Percentiles rank a stretch among this genome's conserved stretches.
Conservation (phyloP, 2,113 vertebrate genomes). For the Crotalus horridus region DNA sequence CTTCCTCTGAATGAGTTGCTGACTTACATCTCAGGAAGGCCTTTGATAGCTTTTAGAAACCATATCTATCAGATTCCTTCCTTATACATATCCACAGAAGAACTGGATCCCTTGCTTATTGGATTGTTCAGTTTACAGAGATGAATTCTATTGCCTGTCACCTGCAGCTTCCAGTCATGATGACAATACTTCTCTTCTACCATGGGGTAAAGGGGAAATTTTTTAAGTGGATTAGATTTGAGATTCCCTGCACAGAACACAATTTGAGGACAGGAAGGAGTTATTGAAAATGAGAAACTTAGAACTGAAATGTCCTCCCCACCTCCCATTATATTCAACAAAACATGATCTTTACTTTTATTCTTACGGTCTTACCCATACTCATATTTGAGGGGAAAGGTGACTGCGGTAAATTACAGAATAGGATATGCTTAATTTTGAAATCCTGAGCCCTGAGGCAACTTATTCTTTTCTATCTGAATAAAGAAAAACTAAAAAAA, state of each 20-base stretch:
- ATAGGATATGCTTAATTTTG: not conserved
- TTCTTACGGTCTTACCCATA: not conserved
- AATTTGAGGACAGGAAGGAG: not conserved
- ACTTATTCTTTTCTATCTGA: not conserved
- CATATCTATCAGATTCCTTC: not conserved
- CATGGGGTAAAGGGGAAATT: not conserved
- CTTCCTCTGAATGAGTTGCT: not conserved
- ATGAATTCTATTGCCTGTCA: not conserved
- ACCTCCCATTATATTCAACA: not conserved
- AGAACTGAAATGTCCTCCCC: not conserved
- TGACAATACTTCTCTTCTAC: not conserved
- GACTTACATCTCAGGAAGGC: not conserved
- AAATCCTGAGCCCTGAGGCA: not conserved
- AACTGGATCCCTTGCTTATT: not conserved
- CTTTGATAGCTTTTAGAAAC: not conserved
- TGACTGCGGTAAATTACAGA: no score
- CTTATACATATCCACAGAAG: not conserved
- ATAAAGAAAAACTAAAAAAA: not conserved
- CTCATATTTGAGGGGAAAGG: not conserved
- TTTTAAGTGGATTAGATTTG: not conserved
- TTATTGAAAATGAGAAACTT: not conserved
- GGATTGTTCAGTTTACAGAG: not conserved
- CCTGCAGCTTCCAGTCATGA: not conserved
- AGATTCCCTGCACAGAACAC: not conserved
- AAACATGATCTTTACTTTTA: not conserved